Base-by-base conservation (phyloP, 2,888 invertebrate species). In the Cryptosula pallasiana region DNA sequence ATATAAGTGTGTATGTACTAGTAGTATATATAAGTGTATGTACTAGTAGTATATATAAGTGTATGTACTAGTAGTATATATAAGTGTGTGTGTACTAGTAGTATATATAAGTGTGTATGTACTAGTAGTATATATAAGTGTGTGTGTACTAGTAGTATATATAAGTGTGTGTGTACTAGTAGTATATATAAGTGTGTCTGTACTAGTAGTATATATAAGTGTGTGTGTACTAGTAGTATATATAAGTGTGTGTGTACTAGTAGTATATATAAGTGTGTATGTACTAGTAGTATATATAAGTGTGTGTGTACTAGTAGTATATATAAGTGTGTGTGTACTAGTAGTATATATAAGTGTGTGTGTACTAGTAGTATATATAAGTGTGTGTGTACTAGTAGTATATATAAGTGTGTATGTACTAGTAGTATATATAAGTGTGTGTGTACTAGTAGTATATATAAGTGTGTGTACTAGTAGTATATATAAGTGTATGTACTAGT, bases 1-100 rank as follows among this genome's bases (percentile, higher is more conserved):
- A 90, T 90, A 87, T 87, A 75, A 75, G 79, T 76, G 13, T 45
- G 20, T n/a, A n/a, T n/a, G n/a, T n/a, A n/a, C n/a, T n/a, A n/a
- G n/a, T n/a, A n/a, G n/a, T n/a, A n/a, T n/a, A n/a, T n/a, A n/a
- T 32, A 29, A n/a, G 3, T 54, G 54, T n/a, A 13, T 45, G 45
- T 45, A 20, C 45, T 45, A 45, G 20, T 45, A 45, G 20, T 20
- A 13, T 20, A 5, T 20, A 45, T 45, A 45, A 45, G 20, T 45
- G 5, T 45, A 13, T 13, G 9, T 45, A 45, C 9, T 45, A 5
- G 20, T 45, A 20, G 45, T 45, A 13, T 45, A 45, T 45, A 45
- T 45, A 45, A 45, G n/a, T n/a, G n/a, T n/a, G n/a, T n/a, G n/a
- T n/a, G n/a, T n/a, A n/a, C n/a, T n/a, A n/a, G n/a, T n/a, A n/a